Evolutionary conservation across 2,888 invertebrate species (phyloP).

Genomic region (Seladonia tumulorum): DNA sequence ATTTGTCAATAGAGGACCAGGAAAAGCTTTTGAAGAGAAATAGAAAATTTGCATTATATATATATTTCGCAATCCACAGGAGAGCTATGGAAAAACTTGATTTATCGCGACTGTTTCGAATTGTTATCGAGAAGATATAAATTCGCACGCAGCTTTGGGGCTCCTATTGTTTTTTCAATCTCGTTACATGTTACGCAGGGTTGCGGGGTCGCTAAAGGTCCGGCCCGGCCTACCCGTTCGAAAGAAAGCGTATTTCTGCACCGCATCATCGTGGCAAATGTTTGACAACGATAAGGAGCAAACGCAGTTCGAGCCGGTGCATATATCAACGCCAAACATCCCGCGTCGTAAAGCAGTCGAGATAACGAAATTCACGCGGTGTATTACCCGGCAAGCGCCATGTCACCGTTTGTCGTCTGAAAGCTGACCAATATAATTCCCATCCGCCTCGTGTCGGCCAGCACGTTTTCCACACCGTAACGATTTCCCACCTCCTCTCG

Average conservation of each 20-base stretch:
- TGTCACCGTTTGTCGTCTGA: slow-evolving; percentile 52
- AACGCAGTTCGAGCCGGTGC: slow-evolving; percentile 47
- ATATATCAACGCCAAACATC: slow-evolving; percentile 56
- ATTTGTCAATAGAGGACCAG: no score
- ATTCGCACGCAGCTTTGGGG: neutral
- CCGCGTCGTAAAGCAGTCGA: slow-evolving; percentile 64
- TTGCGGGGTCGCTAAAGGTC: neutral
- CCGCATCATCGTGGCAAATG: slow-evolving; percentile 39
- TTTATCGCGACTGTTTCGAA: neutral
- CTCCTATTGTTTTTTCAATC: neutral
- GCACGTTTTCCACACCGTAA: slow-evolving; percentile 14
- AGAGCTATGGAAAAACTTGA: neutral
- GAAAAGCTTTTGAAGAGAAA: no score
- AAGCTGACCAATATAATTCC: slow-evolving; percentile 45
- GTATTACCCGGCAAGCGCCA: slow-evolving; percentile 42
- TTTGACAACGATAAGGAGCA: slow-evolving; percentile 60
- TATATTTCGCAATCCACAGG: neutral
- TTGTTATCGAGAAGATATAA: neutral
- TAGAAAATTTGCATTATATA: no score
- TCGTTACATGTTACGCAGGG: neutral
- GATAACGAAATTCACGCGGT: slow-evolving; percentile 59
- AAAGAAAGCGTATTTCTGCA: slow-evolving; percentile 23
- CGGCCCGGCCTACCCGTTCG: neutral
- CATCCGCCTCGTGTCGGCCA: slow-evolving; percentile 11
- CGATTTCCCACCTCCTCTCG: slow-evolving; percentile 7